phyloP scores from a whole-genome alignment of 2,113 vertebrate genomes.

The Chlorodrepanis virens region DNA sequence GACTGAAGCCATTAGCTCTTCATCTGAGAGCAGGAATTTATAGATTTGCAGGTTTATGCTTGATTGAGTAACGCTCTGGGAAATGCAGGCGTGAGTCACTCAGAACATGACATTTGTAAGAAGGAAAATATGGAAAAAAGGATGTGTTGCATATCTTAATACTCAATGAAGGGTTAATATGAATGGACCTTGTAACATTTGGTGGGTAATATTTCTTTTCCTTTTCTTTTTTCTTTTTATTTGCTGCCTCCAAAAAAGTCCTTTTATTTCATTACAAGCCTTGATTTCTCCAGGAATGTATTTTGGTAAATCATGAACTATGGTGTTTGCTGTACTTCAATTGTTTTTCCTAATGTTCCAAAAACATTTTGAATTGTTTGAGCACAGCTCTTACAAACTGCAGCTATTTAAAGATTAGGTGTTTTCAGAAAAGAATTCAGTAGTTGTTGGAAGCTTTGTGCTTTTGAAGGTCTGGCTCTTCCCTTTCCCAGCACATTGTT shows the following conservation, averaged over 20 bases:
- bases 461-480: not conserved
- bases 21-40: not conserved
- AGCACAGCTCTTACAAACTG: not conserved
- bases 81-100: not conserved
- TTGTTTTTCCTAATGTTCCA: not conserved
- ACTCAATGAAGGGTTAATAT: not conserved
- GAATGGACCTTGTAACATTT: not conserved
- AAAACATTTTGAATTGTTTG: not conserved
- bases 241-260: not conserved
- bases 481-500: not conserved
- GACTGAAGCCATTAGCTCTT: not conserved
- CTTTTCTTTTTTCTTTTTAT: not conserved
- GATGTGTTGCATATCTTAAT: not conserved
- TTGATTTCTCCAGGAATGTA: not conserved
- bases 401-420: not conserved
- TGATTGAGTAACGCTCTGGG: not conserved
- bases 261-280: not conserved
- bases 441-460: not conserved
- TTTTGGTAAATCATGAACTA: not conserved
- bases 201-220: not conserved
- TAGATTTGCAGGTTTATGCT: not conserved
- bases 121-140: not conserved
- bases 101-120: not conserved
- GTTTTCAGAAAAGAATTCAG: not conserved
- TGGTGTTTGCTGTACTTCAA: not conserved